Percentiles rank a stretch among this genome's conserved stretches.
phyloP scores from a whole-genome alignment of 1,140 invertebrate species.

The Bombus confusus region DNA sequence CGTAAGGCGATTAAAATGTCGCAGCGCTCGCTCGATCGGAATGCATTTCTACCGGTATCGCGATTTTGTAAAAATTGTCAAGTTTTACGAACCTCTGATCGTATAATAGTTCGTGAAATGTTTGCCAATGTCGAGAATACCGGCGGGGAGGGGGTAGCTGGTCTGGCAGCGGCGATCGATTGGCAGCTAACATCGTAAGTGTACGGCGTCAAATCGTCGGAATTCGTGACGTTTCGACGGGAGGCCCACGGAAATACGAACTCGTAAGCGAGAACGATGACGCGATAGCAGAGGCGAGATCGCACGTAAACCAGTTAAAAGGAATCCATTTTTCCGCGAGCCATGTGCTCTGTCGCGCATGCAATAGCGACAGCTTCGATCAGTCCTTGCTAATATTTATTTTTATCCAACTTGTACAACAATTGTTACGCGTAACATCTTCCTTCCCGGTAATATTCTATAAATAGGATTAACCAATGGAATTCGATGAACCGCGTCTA shows the following conservation, averaged over 20 bases:
- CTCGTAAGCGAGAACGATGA: slow-evolving; percentile 54
- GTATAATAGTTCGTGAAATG: slow-evolving; percentile 35
- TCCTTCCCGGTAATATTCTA: not conserved
- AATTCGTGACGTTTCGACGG: slow-evolving; percentile 50
- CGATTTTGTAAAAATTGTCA: not conserved
- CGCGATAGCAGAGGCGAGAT: slow-evolving; percentile 47
- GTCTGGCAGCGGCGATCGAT: slow-evolving; percentile 43
- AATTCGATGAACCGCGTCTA: not conserved
- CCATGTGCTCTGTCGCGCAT: slow-evolving; percentile 40
- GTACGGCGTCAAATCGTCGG: slow-evolving; percentile 47
- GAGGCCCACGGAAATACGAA: slow-evolving; percentile 49
- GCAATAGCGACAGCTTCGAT: slow-evolving; percentile 22
- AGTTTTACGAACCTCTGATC: not conserved
- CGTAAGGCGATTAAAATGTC: not conserved
- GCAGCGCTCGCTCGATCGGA: not conserved
- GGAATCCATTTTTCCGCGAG: slow-evolving; percentile 59
- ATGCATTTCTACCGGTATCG: not conserved
- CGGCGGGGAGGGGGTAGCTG: not conserved
- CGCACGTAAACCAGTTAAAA: slow-evolving; percentile 62
- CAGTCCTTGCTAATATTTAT: not conserved
- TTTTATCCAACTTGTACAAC: not conserved
- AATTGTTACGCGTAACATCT: not conserved
- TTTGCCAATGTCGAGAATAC: slow-evolving; percentile 25
- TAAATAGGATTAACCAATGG: not conserved
- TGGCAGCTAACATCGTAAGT: slow-evolving; percentile 46